phyloP scores from a whole-genome alignment of 2,113 vertebrate genomes.

The Falco punctatus region DNA sequence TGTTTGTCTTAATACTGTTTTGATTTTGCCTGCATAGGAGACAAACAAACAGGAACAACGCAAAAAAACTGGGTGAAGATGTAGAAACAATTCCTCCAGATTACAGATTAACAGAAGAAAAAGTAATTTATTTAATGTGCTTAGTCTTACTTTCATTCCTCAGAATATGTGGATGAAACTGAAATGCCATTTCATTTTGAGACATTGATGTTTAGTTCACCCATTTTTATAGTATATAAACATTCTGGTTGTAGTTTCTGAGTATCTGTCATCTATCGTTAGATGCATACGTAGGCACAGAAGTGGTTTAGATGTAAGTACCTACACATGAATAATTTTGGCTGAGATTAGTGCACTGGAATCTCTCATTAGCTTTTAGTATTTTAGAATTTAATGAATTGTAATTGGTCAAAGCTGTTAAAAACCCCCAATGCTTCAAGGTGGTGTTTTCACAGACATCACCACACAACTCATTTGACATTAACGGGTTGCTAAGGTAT shows the following conservation, averaged over 20 bases:
- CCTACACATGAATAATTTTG: not conserved
- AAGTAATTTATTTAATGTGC: constrained; percentile 53
- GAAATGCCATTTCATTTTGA: not conserved
- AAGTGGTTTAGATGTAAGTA: not conserved
- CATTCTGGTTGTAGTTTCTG: not conserved
- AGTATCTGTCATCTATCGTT: not conserved
- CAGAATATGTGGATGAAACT: not conserved
- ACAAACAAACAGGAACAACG: constrained; percentile 64
- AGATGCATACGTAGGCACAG: not conserved
- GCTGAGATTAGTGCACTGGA: not conserved
- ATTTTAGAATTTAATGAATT: not conserved
- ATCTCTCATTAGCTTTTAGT: not conserved
- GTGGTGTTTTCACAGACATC: not conserved
- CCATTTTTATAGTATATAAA: not conserved
- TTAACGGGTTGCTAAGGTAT: not conserved
- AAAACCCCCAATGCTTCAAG: fast-evolving
- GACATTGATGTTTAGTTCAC: not conserved
- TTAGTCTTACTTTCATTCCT: not conserved
- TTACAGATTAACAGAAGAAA: constrained; percentile 67
- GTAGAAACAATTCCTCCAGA: constrained; percentile 80
- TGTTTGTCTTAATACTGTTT: not conserved
- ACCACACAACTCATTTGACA: not conserved
- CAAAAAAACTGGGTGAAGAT: constrained; percentile 78
- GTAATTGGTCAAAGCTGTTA: not conserved
- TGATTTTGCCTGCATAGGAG: constrained; percentile 59